Conservation (phyloP, 2,113 vertebrate species). For the Caranx ignobilis region DNA sequence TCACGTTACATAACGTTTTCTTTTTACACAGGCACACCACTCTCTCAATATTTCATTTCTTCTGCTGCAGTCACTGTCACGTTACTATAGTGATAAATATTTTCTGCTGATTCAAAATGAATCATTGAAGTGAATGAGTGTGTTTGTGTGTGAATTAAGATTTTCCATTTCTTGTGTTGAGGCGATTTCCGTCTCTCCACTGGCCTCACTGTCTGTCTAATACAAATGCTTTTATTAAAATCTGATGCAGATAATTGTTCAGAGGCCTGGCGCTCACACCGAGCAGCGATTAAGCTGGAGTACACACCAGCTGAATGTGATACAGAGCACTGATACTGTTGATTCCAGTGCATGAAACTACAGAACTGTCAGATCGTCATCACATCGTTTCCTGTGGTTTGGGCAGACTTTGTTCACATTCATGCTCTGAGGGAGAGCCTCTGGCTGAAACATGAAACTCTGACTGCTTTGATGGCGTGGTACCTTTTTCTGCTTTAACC, state of each 20-base stretch:
- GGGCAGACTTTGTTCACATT: not conserved
- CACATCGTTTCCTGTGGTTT: not conserved
- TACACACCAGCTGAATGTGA: not conserved
- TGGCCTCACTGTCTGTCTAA: not conserved
- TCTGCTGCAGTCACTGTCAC: slow-evolving; percentile 19
- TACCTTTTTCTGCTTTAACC: not conserved
- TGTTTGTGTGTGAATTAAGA: slow-evolving; percentile 13
- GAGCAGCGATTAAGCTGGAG: not conserved
- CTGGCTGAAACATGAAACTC: not conserved
- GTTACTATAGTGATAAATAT: slow-evolving; percentile 38
- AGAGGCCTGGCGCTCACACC: not conserved
- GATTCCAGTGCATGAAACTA: slow-evolving; percentile 7
- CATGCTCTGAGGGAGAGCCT: not conserved
- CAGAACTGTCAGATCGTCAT: not conserved
- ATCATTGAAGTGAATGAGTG: slow-evolving; percentile 42
- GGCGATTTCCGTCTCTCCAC: slow-evolving; percentile 15
- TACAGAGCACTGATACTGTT: not conserved
- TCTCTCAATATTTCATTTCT: slow-evolving; percentile 43
- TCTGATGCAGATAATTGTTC: slow-evolving; percentile 2
- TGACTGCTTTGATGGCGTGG: not conserved
- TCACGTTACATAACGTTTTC: slow-evolving; percentile 53
- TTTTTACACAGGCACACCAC: slow-evolving; percentile 23
- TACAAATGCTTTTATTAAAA: slow-evolving; percentile 21
- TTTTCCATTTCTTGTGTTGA: slow-evolving; percentile 10
- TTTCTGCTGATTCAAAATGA: slow-evolving; percentile 40